Evolutionary conservation across 2,797 vertebrate species (phyloP), one percentile per base, ranked within the genome.

Genomic region (Danio tinwini): DNA sequence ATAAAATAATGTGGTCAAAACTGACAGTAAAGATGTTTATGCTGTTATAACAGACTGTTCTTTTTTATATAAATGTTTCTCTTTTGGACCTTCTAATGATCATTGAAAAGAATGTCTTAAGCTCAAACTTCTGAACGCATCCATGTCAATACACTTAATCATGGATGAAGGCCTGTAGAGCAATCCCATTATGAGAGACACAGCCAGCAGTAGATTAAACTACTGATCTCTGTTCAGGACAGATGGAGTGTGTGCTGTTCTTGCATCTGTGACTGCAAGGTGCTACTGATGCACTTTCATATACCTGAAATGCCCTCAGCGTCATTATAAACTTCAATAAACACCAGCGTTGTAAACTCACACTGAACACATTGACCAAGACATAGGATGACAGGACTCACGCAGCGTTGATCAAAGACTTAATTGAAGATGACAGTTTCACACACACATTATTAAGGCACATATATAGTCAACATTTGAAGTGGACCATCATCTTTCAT

Each of bases 141-240:
- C 19, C 21, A 37, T 39, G 7, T 61, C 29, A 61, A 61, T 37
- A 68, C 70, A 78, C 14, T 13, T 68, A 77, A 72, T 37, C 61
- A 29, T 40, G 44, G 61, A 61, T 50, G 29, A 49, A 52, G 39
- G 65, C 45, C 58, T 29, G 12, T 47, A 53, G 67, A 49, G 8
- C 12, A 71, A 65, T 73, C 67, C 37, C 52, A 52, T 67, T 61
- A 82, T 39, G 19, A 68, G 62, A 5, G 39, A 12, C 62, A 68
- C 73, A 62, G 58, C 47, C 76, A 76, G 74, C 40, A 14, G 19
- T 7, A 52, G 44, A 83, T 76, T 64, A 59, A 74, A 56, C 40
- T 72, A 29, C 29, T 29, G 29, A 29, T 29, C 29, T 21, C 6
- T 63, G 19, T 29, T 55, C 59, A 64, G 50, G 64, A 61, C 44